phyloP scores from a whole-genome alignment of 2,113 vertebrate species.

The Lagopus leucura region DNA sequence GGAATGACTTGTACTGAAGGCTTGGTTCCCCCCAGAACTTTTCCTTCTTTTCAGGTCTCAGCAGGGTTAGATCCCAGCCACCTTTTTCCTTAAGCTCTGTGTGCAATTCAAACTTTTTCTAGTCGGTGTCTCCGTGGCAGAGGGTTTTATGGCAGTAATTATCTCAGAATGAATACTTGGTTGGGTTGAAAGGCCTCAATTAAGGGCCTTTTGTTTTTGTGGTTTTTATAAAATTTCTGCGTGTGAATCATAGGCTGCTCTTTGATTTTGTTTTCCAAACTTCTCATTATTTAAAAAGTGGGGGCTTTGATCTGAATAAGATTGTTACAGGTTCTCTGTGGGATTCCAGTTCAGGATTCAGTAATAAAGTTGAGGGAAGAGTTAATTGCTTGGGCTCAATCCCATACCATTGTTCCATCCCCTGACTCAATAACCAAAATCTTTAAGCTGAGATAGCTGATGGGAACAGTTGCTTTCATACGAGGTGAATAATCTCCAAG shows the following conservation, averaged over 20 bases:
- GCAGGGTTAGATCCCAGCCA: neutral
- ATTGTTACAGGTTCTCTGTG: neutral
- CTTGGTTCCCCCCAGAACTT: neutral
- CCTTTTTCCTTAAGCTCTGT: neutral
- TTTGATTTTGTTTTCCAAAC: neutral
- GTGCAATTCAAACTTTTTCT: neutral
- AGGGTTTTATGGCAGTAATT: neutral
- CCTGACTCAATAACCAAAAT: neutral
- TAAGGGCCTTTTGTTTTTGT: neutral
- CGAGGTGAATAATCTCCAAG: constrained; percentile 30
- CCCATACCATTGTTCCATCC: neutral
- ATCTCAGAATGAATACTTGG: neutral
- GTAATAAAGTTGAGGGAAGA: neutral
- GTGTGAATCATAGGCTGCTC: neutral
- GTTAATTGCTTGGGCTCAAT: constrained; percentile 7
- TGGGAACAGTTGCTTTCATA: neutral
- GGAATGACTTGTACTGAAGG: neutral
- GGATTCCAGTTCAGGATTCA: neutral
- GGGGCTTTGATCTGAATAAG: neutral
- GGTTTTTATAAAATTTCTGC: neutral
- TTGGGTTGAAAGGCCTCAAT: neutral
- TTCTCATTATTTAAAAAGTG: neutral
- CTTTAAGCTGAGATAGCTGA: neutral
- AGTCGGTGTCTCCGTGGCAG: neutral
- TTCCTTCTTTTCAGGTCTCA: neutral